Conservation (phyloP, 2,797 vertebrate genomes). For the Channallabes apus region DNA sequence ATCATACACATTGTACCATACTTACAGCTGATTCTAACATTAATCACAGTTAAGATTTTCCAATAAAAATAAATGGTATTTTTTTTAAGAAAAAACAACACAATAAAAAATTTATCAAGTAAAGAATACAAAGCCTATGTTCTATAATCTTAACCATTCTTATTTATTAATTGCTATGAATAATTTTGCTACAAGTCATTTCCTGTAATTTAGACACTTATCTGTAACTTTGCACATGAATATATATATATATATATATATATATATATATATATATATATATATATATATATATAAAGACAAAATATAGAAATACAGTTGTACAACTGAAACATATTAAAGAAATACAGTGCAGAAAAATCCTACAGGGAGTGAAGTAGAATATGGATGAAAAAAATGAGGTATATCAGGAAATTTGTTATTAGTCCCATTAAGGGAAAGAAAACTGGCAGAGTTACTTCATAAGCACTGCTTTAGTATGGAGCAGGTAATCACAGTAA, state of each 20-base stretch:
- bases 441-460: constrained; percentile 31
- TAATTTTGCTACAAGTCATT: background rate
- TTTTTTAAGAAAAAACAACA: background rate
- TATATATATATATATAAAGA: no score
- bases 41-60: constrained; percentile 28
- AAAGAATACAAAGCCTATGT: constrained; percentile 7
- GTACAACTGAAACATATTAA: background rate
- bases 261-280: no score
- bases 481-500: constrained; percentile 14
- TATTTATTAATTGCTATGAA: background rate
- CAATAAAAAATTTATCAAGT: no score
- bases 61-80: background rate
- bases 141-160: background rate
- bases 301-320: constrained; percentile 6
- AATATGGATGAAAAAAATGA: constrained; percentile 19
- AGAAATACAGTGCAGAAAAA: constrained; percentile 40
- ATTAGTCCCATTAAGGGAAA: background rate
- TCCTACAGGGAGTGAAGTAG: background rate
- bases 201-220: background rate
- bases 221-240: background rate
- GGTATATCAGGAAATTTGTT: constrained; percentile 32
- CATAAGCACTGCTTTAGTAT: constrained; percentile 17
- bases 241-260: no score
- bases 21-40: constrained; percentile 32
- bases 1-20: constrained; percentile 15